Evolutionary conservation across 2,113 vertebrate species (phyloP).

Genomic region (Macrotus californicus): DNA sequence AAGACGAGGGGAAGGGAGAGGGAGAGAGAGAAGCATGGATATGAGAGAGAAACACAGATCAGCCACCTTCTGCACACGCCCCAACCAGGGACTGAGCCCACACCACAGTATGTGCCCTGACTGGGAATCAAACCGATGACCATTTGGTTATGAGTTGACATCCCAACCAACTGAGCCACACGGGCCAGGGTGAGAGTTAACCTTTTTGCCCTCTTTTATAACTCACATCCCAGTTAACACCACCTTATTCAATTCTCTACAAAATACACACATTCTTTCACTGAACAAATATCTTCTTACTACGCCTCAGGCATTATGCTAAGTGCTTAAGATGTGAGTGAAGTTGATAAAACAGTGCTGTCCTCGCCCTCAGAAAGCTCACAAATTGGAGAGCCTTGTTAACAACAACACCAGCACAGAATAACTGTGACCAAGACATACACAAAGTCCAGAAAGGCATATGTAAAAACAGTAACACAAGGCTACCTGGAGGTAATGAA

Average conservation of each 20-base stretch:
- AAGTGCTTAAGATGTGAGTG: background rate
- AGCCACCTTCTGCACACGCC: too few relatives aligned
- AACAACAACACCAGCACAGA: background rate
- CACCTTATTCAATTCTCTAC: conserved; percentile 19
- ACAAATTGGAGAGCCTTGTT: background rate
- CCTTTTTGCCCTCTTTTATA: background rate
- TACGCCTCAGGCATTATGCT: background rate
- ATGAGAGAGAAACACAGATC: too few relatives aligned
- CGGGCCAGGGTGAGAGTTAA: background rate
- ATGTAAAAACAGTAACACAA: background rate
- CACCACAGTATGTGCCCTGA: too few relatives aligned
- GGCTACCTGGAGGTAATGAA: background rate
- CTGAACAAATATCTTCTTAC: background rate
- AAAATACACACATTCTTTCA: background rate
- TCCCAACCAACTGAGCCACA: too few relatives aligned
- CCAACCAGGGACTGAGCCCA: too few relatives aligned
- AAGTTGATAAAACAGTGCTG: background rate
- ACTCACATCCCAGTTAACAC: conserved; percentile 4
- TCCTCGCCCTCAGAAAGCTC: background rate
- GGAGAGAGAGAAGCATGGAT: too few relatives aligned
- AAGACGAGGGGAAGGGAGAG: too few relatives aligned
- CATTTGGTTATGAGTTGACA: too few relatives aligned
- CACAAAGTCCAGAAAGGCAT: background rate
- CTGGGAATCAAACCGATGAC: too few relatives aligned
- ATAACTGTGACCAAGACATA: background rate